A percentile compares a stretch with the other conserved stretches of the same genome.
Conservation (phyloP, 2,113 vertebrate genomes). For the Ctenodactylus gundi region DNA sequence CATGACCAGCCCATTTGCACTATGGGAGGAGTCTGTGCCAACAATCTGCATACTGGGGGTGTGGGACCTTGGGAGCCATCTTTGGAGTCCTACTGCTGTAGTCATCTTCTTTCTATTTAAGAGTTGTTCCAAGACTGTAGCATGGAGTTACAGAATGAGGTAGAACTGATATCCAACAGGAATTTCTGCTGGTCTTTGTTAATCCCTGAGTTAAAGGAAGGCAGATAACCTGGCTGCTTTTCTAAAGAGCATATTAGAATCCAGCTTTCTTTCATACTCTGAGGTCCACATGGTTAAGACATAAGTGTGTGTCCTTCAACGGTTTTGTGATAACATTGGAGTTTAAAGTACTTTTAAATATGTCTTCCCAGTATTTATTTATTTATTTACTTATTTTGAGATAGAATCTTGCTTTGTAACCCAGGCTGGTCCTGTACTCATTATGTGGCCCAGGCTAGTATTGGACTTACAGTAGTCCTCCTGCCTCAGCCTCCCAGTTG, state of each 20-base stretch:
- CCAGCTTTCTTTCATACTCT: neutral
- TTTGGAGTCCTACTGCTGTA: neutral
- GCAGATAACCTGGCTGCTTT: neutral
- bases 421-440: too few species aligned
- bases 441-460: too few species aligned
- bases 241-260: neutral
- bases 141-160: neutral
- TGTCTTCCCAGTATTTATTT: too few species aligned
- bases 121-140: neutral
- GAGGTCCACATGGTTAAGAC: neutral
- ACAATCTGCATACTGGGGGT: neutral
- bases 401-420: too few species aligned
- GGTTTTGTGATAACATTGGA: neutral
- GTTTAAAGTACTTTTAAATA: neutral
- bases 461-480: too few species aligned
- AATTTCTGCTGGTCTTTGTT: neutral
- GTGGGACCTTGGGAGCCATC: neutral
- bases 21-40: neutral
- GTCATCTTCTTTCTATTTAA: neutral
- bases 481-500: too few species aligned
- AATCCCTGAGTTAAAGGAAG: neutral
- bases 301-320: neutral
- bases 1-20: neutral
- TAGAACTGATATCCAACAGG: neutral
- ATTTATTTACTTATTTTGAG: too few species aligned